phyloP scores from a whole-genome alignment of 2,113 vertebrate species.

The Datnioides undecimradiatus region DNA sequence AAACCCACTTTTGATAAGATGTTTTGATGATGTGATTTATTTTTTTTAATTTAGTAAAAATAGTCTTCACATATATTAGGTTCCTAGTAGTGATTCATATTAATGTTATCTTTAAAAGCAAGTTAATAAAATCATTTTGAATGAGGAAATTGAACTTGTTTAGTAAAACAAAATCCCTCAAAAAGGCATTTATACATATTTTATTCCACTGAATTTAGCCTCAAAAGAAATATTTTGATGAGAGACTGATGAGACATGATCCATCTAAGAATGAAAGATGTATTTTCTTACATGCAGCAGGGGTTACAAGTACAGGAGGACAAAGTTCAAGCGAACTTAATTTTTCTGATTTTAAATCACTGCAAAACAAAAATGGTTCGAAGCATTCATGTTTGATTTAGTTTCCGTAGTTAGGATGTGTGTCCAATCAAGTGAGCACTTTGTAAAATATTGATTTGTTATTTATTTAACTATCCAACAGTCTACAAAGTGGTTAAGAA shows the following conservation, averaged over 20 bases:
- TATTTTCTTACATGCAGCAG: too few species aligned
- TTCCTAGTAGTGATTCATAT: neutral
- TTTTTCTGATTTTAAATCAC: neutral
- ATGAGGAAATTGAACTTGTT: too few species aligned
- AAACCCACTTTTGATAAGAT: constrained; percentile 81
- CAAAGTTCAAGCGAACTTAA: constrained; percentile 9
- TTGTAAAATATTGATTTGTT: neutral
- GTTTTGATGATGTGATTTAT: constrained; percentile 36
- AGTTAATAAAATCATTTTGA: too few species aligned
- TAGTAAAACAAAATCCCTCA: too few species aligned
- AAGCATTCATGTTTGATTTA: neutral
- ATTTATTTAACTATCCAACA: neutral
- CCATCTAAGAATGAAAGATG: too few species aligned
- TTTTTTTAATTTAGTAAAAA: neutral
- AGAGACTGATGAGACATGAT: too few species aligned
- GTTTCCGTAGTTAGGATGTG: neutral
- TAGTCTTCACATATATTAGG: neutral
- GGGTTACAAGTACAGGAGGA: neutral
- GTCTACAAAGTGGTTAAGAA: neutral
- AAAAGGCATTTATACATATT: too few species aligned
- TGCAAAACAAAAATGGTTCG: too few species aligned
- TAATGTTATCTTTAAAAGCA: too few species aligned
- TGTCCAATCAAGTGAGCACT: neutral
- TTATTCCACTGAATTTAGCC: too few species aligned
- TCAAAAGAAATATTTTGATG: too few species aligned